These are phyloP conservation scores for Chloromyia formosa DNA, from an alignment of 2,888 invertebrate genomes.

Conservation along the genomic window DNA sequence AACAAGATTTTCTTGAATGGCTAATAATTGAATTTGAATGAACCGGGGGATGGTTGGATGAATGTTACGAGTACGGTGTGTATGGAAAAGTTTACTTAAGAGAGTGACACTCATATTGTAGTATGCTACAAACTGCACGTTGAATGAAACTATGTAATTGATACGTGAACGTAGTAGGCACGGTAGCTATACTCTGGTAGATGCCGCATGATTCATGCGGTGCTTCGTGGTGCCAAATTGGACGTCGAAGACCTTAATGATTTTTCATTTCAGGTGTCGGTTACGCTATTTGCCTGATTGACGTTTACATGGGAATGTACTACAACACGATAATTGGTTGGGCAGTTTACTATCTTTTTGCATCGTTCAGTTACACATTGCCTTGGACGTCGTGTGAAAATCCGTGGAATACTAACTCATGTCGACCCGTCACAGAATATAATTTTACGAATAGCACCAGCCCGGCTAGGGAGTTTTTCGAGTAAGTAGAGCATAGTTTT, in stretches of 20 bases:
- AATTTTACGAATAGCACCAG: constrained; percentile 71
- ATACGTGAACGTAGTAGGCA: no score
- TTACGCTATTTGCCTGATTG: constrained; percentile 94
- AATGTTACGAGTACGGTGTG: neutral
- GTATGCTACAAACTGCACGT: neutral
- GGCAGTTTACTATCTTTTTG: constrained; percentile 91
- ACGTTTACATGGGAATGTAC: constrained; percentile 95
- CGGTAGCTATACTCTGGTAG: no score
- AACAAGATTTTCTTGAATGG: constrained; percentile 40
- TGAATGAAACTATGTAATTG: neutral
- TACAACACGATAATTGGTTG: constrained; percentile 97
- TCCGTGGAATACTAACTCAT: constrained; percentile 84
- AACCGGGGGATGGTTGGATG: neutral
- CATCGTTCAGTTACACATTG: constrained; percentile 80
- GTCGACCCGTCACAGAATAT: constrained; percentile 72
- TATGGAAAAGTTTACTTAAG: neutral
- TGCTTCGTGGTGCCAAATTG: neutral
- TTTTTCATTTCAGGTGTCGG: constrained; percentile 78
- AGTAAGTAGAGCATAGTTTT: no score
- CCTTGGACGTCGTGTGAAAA: constrained; percentile 91
- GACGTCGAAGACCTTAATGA: neutral
- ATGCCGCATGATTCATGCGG: no score
- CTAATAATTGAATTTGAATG: constrained; percentile 34
- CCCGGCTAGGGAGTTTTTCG: constrained; percentile 89
- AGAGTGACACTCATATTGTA: neutral